Percentiles rank a stretch among this genome's conserved stretches.
phyloP scores from a whole-genome alignment of 2,888 invertebrate species.

The Rhorus exstirpatorius region DNA sequence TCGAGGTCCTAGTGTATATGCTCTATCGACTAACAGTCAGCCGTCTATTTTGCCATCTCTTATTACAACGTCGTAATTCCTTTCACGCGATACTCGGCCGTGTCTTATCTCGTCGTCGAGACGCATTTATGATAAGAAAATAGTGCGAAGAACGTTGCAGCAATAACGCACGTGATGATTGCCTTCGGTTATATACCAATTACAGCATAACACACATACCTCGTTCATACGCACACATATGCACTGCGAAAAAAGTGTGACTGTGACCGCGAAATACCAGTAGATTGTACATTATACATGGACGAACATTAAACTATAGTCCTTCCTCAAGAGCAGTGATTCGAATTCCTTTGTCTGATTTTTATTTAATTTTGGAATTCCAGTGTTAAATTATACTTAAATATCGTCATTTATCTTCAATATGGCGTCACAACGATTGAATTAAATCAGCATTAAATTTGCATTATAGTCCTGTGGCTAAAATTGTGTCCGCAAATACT shows the following conservation, averaged over 20 bases:
- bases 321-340: no score
- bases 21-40: not conserved
- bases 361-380: no score
- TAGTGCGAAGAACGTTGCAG: slow-evolving; percentile 22
- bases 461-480: no score
- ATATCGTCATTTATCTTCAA: no score
- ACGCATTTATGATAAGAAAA: slow-evolving; percentile 47
- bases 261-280: not conserved
- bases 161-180: slow-evolving; percentile 42
- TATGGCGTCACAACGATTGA: no score
- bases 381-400: no score
- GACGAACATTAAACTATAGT: no score
- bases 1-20: no score
- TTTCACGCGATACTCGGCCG: slow-evolving; percentile 54
- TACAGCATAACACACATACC: not conserved
- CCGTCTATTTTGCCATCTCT: not conserved
- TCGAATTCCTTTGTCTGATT: no score
- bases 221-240: not conserved
- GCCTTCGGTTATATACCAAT: slow-evolving; percentile 10
- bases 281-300: no score
- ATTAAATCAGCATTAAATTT: no score
- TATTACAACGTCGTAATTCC: slow-evolving; percentile 27
- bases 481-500: no score
- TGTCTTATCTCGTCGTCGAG: slow-evolving; percentile 55
- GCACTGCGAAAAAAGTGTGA: not conserved